A percentile compares a stretch with the other conserved stretches of the same genome.
These are phyloP conservation scores for Spermophilus dauricus DNA, from an alignment of 2,113 vertebrate genomes.

Conservation along the genomic window DNA sequence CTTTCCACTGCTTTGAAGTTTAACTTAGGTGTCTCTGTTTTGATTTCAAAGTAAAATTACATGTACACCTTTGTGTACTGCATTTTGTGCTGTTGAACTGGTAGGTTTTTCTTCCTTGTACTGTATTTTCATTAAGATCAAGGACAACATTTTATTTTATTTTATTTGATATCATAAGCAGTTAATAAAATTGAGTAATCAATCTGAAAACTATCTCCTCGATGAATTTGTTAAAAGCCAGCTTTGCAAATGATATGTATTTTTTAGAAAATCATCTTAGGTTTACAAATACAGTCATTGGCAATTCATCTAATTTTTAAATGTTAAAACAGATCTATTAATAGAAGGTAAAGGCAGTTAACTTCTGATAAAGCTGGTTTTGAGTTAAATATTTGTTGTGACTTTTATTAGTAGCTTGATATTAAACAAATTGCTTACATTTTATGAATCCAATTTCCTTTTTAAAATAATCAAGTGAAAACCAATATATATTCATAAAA, in stretches of 20 bases:
- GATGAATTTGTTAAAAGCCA: background rate
- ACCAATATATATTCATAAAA: background rate
- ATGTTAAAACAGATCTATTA: background rate
- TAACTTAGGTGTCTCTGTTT: background rate
- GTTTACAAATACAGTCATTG: background rate
- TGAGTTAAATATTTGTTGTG: background rate
- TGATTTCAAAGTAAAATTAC: background rate
- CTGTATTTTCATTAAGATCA: background rate
- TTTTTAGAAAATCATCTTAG: background rate
- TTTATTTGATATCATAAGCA: background rate
- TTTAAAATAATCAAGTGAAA: conserved; percentile 17
- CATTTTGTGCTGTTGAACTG: background rate
- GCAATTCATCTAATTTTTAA: background rate
- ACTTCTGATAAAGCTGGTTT: background rate
- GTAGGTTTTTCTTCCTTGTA: background rate
- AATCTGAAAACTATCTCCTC: background rate
- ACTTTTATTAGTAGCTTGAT: background rate
- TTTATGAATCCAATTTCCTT: background rate
- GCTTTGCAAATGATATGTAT: background rate
- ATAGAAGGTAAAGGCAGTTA: background rate
- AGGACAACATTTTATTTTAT: background rate
- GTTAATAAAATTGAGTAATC: background rate
- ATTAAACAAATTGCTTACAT: background rate
- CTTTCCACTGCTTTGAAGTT: background rate
- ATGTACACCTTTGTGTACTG: background rate